Percentiles rank a stretch among this genome's conserved stretches.
Evolutionary conservation across 2,888 invertebrate genomes (phyloP).

Genomic region (Pyrgus malvae): DNA sequence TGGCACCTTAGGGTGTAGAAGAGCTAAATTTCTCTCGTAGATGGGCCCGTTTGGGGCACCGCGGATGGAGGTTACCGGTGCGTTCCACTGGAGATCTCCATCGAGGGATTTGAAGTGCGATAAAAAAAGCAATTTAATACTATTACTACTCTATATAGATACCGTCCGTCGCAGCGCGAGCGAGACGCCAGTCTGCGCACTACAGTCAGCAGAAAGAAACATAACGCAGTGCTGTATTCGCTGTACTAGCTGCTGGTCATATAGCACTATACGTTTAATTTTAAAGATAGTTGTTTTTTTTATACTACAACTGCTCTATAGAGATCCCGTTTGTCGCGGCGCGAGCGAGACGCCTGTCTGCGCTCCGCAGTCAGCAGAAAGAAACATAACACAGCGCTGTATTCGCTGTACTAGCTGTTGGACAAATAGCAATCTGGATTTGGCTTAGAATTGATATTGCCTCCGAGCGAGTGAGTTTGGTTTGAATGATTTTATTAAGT

Average conservation of each 20-base stretch:
- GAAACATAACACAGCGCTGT: slow-evolving; percentile 54
- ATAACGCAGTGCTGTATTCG: slow-evolving; percentile 41
- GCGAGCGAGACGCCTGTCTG: slow-evolving; percentile 71
- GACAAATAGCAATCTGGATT: slow-evolving; percentile 17
- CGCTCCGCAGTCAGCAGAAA: slow-evolving; percentile 77
- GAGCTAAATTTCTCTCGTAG: no score
- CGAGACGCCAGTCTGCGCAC: slow-evolving; percentile 71
- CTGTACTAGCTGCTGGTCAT: slow-evolving; percentile 16
- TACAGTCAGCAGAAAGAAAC: slow-evolving; percentile 78
- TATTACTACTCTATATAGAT: not conserved
- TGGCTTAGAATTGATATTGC: slow-evolving; percentile 9
- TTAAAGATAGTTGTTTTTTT: slow-evolving; percentile 31
- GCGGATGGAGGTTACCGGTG: no score
- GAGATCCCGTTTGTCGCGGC: no score
- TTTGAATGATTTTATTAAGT: no score
- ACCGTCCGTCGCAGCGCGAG: slow-evolving; percentile 64
- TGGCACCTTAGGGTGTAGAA: no score
- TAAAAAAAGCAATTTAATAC: not conserved
- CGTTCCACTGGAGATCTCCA: no score
- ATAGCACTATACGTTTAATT: no score
- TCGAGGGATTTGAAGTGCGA: no score
- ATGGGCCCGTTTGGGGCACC: no score
- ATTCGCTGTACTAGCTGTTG: slow-evolving; percentile 14
- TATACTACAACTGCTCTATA: slow-evolving; percentile 57
- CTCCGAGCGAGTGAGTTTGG: not conserved